Percentiles rank a stretch among this genome's conserved stretches.
These are phyloP conservation scores for Amblyteles armatorius DNA, from an alignment of 2,888 invertebrate genomes.

Conservation along the genomic window DNA sequence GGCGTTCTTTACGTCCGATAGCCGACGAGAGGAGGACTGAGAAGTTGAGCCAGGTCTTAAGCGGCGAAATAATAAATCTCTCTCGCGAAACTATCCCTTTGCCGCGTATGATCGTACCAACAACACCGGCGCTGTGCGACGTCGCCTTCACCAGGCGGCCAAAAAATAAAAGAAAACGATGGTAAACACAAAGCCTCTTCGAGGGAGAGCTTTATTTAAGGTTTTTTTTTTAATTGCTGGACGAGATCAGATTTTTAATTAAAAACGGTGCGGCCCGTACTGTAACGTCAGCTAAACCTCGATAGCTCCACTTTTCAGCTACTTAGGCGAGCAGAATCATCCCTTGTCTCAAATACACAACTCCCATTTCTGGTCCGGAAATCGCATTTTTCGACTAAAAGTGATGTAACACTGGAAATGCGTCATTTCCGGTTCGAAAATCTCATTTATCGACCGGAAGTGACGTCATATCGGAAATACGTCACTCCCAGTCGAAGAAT, in stretches of 20 bases:
- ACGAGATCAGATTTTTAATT: not conserved
- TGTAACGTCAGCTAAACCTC: too few species aligned
- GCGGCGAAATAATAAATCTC: slow-evolving; percentile 55
- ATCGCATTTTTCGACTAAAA: too few species aligned
- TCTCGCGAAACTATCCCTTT: slow-evolving; percentile 24
- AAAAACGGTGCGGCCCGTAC: not conserved
- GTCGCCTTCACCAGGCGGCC: not conserved
- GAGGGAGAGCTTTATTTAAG: not conserved
- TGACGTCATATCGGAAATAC: too few species aligned
- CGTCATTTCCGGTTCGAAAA: too few species aligned
- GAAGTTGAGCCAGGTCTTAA: slow-evolving; percentile 50
- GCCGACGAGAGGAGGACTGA: slow-evolving; percentile 32
- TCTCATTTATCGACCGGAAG: too few species aligned
- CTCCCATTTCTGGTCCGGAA: too few species aligned
- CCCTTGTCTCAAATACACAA: too few species aligned
- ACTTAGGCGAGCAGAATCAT: too few species aligned
- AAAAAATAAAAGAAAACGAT: slow-evolving; percentile 28
- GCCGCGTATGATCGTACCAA: slow-evolving; percentile 23
- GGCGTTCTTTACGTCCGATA: slow-evolving; percentile 56
- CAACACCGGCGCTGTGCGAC: slow-evolving; percentile 20
- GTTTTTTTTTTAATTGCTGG: not conserved
- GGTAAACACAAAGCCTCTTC: not conserved
- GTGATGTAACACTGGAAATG: too few species aligned
- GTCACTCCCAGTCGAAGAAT: too few species aligned
- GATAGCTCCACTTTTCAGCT: too few species aligned